Percentiles rank a stretch among this genome's conserved stretches.
These are phyloP conservation scores for Crossaster papposus DNA, from an alignment of 53 echinoderm and acorn worm genomes.

Conservation along the genomic window DNA sequence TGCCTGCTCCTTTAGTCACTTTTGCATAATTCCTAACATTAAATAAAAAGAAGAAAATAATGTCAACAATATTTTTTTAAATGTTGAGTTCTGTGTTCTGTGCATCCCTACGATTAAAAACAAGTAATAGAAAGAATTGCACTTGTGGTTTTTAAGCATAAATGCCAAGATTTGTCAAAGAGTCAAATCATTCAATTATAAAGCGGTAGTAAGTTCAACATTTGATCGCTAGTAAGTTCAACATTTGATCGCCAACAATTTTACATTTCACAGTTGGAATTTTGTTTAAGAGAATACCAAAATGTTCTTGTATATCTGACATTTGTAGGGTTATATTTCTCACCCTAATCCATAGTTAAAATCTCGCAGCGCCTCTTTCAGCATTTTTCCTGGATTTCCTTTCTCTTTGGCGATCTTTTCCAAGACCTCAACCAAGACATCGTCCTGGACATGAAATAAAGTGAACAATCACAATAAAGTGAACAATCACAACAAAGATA, in stretches of 20 bases:
- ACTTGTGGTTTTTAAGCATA: too few species aligned
- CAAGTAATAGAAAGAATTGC: not conserved
- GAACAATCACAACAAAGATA: too few species aligned
- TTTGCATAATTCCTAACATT: slow-evolving; percentile 79
- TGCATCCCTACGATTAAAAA: not conserved
- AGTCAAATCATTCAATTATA: too few species aligned
- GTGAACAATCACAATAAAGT: too few species aligned
- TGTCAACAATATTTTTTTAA: not conserved
- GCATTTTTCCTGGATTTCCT: slow-evolving; percentile 75
- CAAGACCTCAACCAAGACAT: slow-evolving; percentile 77
- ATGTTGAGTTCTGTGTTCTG: not conserved
- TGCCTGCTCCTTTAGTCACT: slow-evolving; percentile 89
- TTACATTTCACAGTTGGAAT: too few species aligned
- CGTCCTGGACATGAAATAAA: slow-evolving; percentile 71
- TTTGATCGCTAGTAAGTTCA: too few species aligned
- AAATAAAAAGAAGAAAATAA: too few species aligned
- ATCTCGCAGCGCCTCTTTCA: slow-evolving; percentile 66
- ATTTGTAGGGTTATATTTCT: slow-evolving; percentile 17
- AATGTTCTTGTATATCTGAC: not conserved
- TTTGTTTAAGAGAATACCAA: too few species aligned
- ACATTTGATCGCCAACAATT: too few species aligned
- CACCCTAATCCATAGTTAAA: slow-evolving; percentile 77
- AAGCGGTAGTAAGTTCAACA: too few species aligned
- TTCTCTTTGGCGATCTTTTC: slow-evolving; percentile 89
- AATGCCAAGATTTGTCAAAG: too few species aligned